phyloP scores from a whole-genome alignment of 2,888 invertebrate genomes.

The Drosophila nigricruria region DNA sequence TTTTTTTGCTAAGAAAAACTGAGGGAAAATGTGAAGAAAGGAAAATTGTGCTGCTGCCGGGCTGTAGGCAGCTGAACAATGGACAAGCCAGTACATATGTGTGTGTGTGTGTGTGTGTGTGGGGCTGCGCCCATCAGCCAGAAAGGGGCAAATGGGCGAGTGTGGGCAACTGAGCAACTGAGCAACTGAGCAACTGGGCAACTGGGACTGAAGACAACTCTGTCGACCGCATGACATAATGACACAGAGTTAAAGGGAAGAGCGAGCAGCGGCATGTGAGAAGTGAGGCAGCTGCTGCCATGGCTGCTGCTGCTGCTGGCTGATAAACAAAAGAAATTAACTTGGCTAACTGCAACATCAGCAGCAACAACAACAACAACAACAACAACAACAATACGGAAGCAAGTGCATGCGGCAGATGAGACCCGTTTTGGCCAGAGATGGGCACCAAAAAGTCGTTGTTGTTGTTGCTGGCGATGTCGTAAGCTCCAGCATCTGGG shows the following conservation, averaged over 20 bases:
- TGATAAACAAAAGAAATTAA: conserved; percentile 49
- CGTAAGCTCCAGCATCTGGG: conserved; percentile 54
- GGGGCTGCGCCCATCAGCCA: conserved; percentile 31
- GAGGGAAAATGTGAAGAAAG: conserved; percentile 26
- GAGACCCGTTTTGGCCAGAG: conserved; percentile 18
- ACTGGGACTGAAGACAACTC: conserved; percentile 21
- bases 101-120: background rate
- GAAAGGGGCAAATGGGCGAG: conserved; percentile 15
- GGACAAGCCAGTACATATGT: conserved; percentile 4
- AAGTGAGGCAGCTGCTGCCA: conserved; percentile 18
- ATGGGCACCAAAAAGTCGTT: conserved; percentile 7
- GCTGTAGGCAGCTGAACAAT: conserved; percentile 17
- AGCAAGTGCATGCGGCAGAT: conserved; percentile 45
- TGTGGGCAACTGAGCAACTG: conserved; percentile 18
- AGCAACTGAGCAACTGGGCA: conserved; percentile 14
- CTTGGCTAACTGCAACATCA: conserved; percentile 27
- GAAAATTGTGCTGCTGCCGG: conserved; percentile 22
- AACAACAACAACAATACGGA: conserved; percentile 47
- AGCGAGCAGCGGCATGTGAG: conserved; percentile 28
- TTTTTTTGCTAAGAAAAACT: conserved; percentile 11
- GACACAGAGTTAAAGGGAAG: conserved; percentile 44
- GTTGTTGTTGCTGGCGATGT: conserved; percentile 24
- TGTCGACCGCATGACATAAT: conserved; percentile 67
- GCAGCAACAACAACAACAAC: conserved; percentile 5
- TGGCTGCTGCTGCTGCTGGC: conserved; percentile 3